Percentiles rank a stretch among this genome's conserved stretches.
phyloP scores from a whole-genome alignment of 2,888 invertebrate genomes.

The Gnatocerus cornutus region DNA sequence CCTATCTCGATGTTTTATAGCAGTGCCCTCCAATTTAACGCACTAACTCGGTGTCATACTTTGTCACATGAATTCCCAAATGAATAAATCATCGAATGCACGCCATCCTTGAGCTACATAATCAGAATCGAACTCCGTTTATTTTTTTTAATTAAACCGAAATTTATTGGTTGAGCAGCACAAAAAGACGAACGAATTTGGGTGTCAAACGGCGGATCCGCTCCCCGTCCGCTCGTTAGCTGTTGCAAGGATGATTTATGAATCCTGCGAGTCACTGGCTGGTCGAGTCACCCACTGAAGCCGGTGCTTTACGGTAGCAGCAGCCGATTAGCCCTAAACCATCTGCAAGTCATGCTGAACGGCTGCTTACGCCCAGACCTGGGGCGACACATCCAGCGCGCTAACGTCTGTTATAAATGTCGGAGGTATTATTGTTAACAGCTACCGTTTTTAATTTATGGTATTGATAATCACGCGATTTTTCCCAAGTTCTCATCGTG shows the following conservation, averaged over 20 bases:
- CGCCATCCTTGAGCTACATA: too few relatives aligned
- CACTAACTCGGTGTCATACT: too few relatives aligned
- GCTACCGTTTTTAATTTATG: slow-evolving; percentile 61
- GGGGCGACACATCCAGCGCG: slow-evolving; percentile 58
- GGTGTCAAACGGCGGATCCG: slow-evolving; percentile 22
- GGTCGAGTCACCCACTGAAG: slow-evolving; percentile 49
- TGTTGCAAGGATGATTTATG: slow-evolving; percentile 49
- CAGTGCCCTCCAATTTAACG: too few relatives aligned
- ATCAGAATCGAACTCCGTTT: too few relatives aligned
- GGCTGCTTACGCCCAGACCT: slow-evolving; percentile 55
- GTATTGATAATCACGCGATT: too few relatives aligned
- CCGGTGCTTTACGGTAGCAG: slow-evolving; percentile 51
- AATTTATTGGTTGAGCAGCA: too few relatives aligned
- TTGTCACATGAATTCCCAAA: too few relatives aligned
- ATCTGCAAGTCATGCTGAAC: slow-evolving; percentile 62
- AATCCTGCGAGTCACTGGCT: slow-evolving; percentile 50
- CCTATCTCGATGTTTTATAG: too few relatives aligned
- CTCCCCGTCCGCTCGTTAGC: slow-evolving; percentile 34
- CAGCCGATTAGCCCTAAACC: slow-evolving; percentile 62
- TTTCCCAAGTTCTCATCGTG: too few relatives aligned
- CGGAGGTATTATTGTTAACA: slow-evolving; percentile 56
- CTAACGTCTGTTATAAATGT: slow-evolving; percentile 56
- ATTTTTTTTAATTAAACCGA: too few relatives aligned
- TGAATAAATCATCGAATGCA: too few relatives aligned
- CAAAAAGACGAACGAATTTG: slow-evolving; percentile 34